Base-by-base conservation (phyloP, 2,113 vertebrate genomes). In the Solenodon paradoxus region DNA sequence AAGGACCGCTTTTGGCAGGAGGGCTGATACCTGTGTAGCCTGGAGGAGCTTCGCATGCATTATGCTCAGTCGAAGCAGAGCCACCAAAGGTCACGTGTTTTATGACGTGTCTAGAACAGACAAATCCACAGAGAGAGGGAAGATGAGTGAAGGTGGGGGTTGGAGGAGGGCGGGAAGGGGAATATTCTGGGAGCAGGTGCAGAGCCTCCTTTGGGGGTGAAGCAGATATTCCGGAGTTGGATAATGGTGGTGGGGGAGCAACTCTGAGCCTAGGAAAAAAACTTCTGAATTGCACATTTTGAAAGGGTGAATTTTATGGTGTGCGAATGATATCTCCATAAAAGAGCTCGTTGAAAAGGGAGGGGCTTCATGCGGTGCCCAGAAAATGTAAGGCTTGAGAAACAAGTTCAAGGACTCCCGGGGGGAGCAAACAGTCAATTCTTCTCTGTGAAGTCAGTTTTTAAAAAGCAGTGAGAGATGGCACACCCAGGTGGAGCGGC, bases 81-180 rank as follows among this genome's bases (percentile, higher is more conserved):
- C 87, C 81, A 38, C 69, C 20, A 61, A 32, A 45, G 20, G 3
- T 20, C 72, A 30, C 30, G 0, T 30, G 11, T 4, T 45, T 32
- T 28, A 30, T 17, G 64, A 88, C 17, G 3, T 35, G 28, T 2
- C 26, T 28, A 20, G 0, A n/a, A 35, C 75, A 30, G 49, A 32
- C 0, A 74, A 40, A 19, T 16, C 16, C 38, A 32, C 0, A n/a
- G 40, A n/a, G 40, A 28, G 20, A 51, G 9, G 35, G 79, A 38
- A 3, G 35, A 11, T 7, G 4, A 40, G 11, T 9, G 4, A 35
- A 0, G 1, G 24, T 5, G 13, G 69, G 17, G 17, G 30, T 69
- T 24, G 35, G 10, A 63, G n/a, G 16, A 22, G 6, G 53, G 19
- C 10, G 5, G 51, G 2, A 2, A 0, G 7, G 12, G 30, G 26